Evolutionary conservation across 2,888 invertebrate species (phyloP).

Genomic region (Blera fallax): DNA sequence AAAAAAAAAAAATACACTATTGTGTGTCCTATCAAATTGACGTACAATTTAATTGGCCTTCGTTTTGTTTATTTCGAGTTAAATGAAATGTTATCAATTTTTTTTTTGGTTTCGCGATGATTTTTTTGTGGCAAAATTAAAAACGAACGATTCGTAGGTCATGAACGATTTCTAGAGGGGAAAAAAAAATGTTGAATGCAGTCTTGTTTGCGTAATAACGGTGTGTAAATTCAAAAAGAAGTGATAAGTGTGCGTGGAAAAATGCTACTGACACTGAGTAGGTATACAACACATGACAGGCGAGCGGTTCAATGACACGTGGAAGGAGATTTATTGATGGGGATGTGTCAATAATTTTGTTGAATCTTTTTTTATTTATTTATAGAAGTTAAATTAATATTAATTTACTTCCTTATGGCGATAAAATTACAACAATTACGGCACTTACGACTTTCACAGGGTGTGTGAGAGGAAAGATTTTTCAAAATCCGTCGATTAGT

Average conservation of each 20-base stretch:
- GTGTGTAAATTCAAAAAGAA: background rate
- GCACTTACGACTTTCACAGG: too few species aligned
- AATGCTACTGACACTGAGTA: constrained; percentile 25
- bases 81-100: constrained; percentile 25
- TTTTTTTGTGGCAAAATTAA: background rate
- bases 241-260: constrained; percentile 4
- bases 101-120: background rate
- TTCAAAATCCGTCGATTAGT: too few species aligned
- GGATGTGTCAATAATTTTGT: constrained; percentile 1
- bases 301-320: constrained; percentile 24
- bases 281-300: background rate
- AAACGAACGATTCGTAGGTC: constrained; percentile 42
- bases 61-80: constrained; percentile 10
- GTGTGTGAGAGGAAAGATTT: too few species aligned
- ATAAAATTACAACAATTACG: background rate
- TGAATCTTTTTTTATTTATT: background rate
- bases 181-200: background rate
- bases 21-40: constrained; percentile 7
- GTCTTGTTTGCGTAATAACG: constrained; percentile 22
- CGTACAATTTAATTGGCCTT: constrained; percentile 34
- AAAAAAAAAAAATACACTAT: background rate
- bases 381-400: background rate
- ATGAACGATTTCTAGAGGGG: constrained; percentile 25
- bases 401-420: background rate
- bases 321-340: constrained; percentile 16